Evolutionary conservation across 1,140 invertebrate genomes (phyloP).

Genomic region (Brachionus rotundiformis): DNA sequence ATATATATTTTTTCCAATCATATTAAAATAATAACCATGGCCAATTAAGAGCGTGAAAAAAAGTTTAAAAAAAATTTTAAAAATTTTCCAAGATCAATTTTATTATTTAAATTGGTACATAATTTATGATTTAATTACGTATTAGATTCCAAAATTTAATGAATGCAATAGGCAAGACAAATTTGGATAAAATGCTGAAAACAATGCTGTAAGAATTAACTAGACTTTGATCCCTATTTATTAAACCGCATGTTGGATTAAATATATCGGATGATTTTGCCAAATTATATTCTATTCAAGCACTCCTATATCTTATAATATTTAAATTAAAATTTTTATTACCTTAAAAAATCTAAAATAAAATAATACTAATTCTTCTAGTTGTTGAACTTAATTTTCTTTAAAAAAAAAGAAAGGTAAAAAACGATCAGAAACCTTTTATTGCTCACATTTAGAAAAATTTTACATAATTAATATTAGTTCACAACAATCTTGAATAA

Average conservation of each 20-base stretch:
- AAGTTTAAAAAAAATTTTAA: not conserved
- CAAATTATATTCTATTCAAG: not conserved
- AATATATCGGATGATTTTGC: not conserved
- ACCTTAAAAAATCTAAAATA: not conserved
- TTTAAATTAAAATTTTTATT: not conserved
- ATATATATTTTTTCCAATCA: not conserved
- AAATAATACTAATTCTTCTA: not conserved
- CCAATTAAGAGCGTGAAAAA: not conserved
- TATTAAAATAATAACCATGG: not conserved
- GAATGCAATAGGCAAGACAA: not conserved
- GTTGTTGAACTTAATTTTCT: not conserved
- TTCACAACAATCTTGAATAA: not conserved
- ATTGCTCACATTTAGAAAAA: not conserved
- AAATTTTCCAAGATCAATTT: not conserved
- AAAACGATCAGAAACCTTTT: not conserved
- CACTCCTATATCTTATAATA: not conserved
- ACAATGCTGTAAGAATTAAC: not conserved
- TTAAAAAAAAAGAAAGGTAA: not conserved
- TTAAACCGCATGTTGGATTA: not conserved
- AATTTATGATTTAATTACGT: slow-evolving; percentile 13
- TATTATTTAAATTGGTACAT: not conserved
- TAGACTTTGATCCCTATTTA: not conserved
- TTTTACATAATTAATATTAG: not conserved
- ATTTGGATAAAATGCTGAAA: not conserved
- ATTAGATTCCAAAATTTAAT: not conserved